Base-by-base conservation (phyloP, 2,113 vertebrate genomes). In the Herpailurus yagouaroundi region DNA sequence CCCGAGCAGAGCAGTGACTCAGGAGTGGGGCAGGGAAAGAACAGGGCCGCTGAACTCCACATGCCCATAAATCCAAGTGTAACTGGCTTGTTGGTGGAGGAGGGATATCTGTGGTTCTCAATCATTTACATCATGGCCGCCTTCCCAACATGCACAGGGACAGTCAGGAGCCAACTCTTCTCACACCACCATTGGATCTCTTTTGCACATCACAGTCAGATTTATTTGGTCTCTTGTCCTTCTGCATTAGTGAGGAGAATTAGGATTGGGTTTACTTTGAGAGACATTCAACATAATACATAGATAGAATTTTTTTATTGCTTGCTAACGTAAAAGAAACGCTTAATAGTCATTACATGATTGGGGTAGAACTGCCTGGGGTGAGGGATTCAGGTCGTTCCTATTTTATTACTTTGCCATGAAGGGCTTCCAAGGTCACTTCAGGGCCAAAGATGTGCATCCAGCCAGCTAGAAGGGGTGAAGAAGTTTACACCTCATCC, bases 271-370 rank as follows among this genome's bases (percentile, higher is more conserved):
- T 91, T 92, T 71, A 23, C 48, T 91, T 0, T 73, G 79, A 73
- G 48, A 87, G 7, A 94, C 90, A 63, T 9, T 29, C 64, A 94
- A 55, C 68, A 94, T 45, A 83, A 83, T 79, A 60, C 31, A 64
- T 36, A 73, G 91, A 41, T 45, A 38, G 21, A 85, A 79, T 52
- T 92, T 79, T 77, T 94, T 38, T 29, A 79, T 90, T 92, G 84
- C 76, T 93, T 57, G 5, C 45, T 80, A 83, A 91, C 64, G 55
- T 86, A 89, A 84, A 92, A 94, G 55, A 79, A 97, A 93, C 63
- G 25, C 50, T 45, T 74, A 89, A 52, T 63, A 68, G 33, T 66
- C 15, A 45, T 52, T 89, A 7, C 13, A 41, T 16, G 63, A 84
- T 21, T 94, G 10, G 5, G 85, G 21, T 27, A 6, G 12, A 60